Evolutionary conservation across 2,888 invertebrate genomes (phyloP), one percentile per base, ranked within the genome.

Genomic region (Tyria jacobaeae): DNA sequence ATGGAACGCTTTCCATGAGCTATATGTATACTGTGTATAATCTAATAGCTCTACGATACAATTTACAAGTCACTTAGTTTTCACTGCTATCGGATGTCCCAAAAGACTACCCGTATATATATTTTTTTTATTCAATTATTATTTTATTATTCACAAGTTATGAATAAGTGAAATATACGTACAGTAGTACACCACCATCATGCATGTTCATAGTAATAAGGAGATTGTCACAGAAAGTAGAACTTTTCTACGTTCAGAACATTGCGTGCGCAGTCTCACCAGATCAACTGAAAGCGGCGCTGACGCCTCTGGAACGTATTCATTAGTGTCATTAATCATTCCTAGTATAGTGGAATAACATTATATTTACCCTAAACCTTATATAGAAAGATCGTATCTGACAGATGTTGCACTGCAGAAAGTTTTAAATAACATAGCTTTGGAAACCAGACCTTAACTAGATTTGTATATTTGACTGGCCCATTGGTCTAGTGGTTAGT

Each of bases 321-420:
- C 81, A 82, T 83, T 83, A 81, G 68, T 69, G 71, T 73, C 76
- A 78, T 83, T 81, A 76, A 83, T 84, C 80, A 80, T 78, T 75
- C 61, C 56, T 60, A 67, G 64, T 67, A 50, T 62, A 64, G 56
- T 62, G 62, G 64, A 72, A 75, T 73, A 75, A 61, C 62, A 51
- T 67, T 67, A 70, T 76, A 69, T 78, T 66, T 67, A 75, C 61
- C 61, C 72, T 64, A 58, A 55, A 53, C 53, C n/a, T 63, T 62
- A 49, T 39, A 65, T 66, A 62, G 66, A 71, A 68, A 74, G 60
- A 76, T 68, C 52, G 57, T 71, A 78, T 76, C 76, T 68, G 76
- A 62, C 69, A 71, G 63, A 54, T 51, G 58, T 64, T 55, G 52
- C 7, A 14, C 35, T 25, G n/a, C 31, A 49, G 57, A 37, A 54